Percentiles rank a stretch among this genome's conserved stretches.
These are phyloP conservation scores for Erpobdella octoculata DNA, from an alignment of 2,888 invertebrate genomes.

Conservation along the genomic window DNA sequence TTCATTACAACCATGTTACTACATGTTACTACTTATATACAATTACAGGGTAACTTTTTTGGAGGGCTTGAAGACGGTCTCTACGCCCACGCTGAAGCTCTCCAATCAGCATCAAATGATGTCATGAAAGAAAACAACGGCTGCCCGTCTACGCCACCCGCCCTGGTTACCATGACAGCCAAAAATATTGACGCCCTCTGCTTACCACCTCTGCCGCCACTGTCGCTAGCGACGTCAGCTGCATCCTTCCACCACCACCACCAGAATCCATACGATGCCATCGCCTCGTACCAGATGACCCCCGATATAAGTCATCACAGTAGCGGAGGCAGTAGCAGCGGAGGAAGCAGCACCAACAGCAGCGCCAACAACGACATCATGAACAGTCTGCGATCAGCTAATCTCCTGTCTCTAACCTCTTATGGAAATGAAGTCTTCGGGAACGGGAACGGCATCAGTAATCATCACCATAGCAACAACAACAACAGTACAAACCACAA, in stretches of 20 bases:
- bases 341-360: background rate
- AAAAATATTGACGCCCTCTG: constrained; percentile 15
- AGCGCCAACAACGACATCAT: background rate
- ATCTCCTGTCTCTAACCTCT: background rate
- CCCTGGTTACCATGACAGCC: background rate
- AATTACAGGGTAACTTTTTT: constrained; percentile 14
- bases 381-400: background rate
- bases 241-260: constrained; percentile 1
- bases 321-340: background rate
- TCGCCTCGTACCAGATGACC: background rate
- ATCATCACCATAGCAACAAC: background rate
- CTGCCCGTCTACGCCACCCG: background rate
- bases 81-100: constrained; percentile 24
- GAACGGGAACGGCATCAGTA: background rate
- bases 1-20: too few relatives aligned
- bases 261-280: constrained; percentile 9
- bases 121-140: background rate
- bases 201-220: constrained; percentile 14
- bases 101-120: constrained; percentile 8
- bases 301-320: background rate
- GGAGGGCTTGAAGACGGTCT: constrained; percentile 22
- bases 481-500: background rate
- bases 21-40: too few relatives aligned
- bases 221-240: background rate
- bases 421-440: background rate